phyloP scores from a whole-genome alignment of 1,140 invertebrate species.

The Diuraphis noxia region DNA sequence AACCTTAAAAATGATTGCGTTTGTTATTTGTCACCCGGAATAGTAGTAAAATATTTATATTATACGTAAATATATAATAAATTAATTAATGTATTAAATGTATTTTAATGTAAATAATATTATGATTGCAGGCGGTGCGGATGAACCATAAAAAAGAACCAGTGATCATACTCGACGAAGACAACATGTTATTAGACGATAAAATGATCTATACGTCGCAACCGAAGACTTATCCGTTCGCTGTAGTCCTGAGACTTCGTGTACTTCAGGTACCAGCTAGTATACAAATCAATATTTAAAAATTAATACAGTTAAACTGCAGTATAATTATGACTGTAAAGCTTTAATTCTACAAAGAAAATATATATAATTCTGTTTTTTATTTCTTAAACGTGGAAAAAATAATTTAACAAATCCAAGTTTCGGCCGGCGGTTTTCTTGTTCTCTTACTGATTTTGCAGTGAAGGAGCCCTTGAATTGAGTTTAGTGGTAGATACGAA shows the following conservation, averaged over 20 bases:
- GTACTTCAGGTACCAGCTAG: slow-evolving; percentile 63
- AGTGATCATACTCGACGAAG: slow-evolving; percentile 34
- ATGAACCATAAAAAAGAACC: slow-evolving; percentile 27
- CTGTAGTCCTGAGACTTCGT: slow-evolving; percentile 63
- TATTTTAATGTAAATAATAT: background rate
- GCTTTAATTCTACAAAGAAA: too few species aligned
- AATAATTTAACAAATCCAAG: background rate
- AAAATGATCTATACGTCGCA: background rate
- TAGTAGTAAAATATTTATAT: background rate
- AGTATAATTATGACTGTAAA: background rate
- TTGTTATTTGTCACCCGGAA: background rate
- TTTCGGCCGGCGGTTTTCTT: too few species aligned
- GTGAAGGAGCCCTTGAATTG: too few species aligned
- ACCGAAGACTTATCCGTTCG: slow-evolving; percentile 62
- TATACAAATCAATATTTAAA: background rate
- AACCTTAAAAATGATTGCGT: background rate
- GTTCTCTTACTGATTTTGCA: too few species aligned
- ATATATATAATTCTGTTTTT: background rate
- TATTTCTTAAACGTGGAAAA: background rate
- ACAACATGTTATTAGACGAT: slow-evolving; percentile 33
- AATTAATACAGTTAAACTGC: background rate
- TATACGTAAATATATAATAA: background rate
- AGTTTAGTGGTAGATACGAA: too few species aligned
- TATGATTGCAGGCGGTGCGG: slow-evolving; percentile 5
- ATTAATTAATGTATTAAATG: too few species aligned